These are phyloP conservation scores for Scotopteryx bipunctaria DNA, from an alignment of 2,888 invertebrate genomes.

Conservation along the genomic window DNA sequence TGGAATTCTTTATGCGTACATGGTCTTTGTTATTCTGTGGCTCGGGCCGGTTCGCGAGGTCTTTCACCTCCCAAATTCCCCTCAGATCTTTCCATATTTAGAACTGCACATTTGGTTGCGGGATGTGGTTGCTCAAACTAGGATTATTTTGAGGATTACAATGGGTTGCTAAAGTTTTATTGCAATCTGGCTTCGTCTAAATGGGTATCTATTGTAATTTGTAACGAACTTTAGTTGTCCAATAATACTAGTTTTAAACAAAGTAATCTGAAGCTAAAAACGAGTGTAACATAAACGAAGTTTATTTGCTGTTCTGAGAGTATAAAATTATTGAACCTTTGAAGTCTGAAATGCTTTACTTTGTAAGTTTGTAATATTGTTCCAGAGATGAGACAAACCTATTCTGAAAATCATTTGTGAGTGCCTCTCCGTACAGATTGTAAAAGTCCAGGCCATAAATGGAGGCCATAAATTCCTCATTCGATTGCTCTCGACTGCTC, in stretches of 20 bases:
- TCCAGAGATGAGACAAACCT: not conserved
- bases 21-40: constrained; percentile 21
- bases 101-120: constrained; percentile 70
- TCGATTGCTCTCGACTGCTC: constrained; percentile 30
- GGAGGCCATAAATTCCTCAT: constrained; percentile 25
- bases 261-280: too few relatives aligned
- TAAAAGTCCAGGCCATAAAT: constrained; percentile 20
- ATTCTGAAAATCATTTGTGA: constrained; percentile 16
- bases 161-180: constrained; percentile 3
- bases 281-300: too few relatives aligned
- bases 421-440: constrained; percentile 14
- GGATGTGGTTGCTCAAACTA: constrained; percentile 51
- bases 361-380: not conserved
- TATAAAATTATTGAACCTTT: too few relatives aligned
- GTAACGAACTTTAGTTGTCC: too few relatives aligned
- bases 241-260: too few relatives aligned
- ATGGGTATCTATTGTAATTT: too few relatives aligned
- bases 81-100: constrained; percentile 71
- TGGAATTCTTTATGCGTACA: constrained; percentile 52
- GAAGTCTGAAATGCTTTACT: not conserved
- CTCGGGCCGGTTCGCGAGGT: constrained; percentile 72
- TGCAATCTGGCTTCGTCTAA: not conserved
- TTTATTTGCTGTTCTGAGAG: too few relatives aligned
- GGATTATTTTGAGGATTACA: constrained; percentile 30
- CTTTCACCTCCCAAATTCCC: constrained; percentile 78